Evolutionary conservation across 2,888 invertebrate species (phyloP), one percentile per base, ranked within the genome.

Genomic region (Drosophila lacicola): DNA sequence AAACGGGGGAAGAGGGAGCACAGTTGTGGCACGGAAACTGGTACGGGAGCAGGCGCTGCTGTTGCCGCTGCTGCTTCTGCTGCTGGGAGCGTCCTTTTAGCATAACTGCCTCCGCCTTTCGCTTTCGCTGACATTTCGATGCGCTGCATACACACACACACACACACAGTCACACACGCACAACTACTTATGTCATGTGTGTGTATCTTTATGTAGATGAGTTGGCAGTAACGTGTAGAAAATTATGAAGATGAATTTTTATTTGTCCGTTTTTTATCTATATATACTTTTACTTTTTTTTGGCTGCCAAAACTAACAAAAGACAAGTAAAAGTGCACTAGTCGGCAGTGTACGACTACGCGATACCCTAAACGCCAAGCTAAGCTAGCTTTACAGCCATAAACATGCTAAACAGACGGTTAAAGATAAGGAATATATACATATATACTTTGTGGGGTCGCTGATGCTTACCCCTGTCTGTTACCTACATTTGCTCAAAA

Each of bases 181-280:
- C 33, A 67, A 49, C 34, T 41, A 55, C 63, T 41, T 47, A 39
- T 41, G 17, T 50, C 41, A 58, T 62, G 42, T 39, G 42, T 68
- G 58, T 55, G 56, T 67, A 49, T 63, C 54, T 53, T 70, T 78
- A 81, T 83, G 79, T 54, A 83, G 80, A 87, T 81, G 84, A 88
- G 83, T 78, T 83, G 70, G 72, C 70, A 76, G 77, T 77, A 84
- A 82, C 73, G 85, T 85, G 88, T 73, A 80, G 71, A 84, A 86
- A 82, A 87, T 84, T 89, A 82, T 86, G 80, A 89, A 82, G 88
- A 84, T 89, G 73, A 87, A 88, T 88, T 80, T 67, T 66, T 69
- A 64, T 70, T 76, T 65, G 76, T 67, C 62, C 25, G 13, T 55
- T 37, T 19, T 36, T 45, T 45, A 29, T 19, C 13, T 45, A 14